phyloP scores from a whole-genome alignment of 2,113 vertebrate genomes.

The Tenrec ecaudatus region DNA sequence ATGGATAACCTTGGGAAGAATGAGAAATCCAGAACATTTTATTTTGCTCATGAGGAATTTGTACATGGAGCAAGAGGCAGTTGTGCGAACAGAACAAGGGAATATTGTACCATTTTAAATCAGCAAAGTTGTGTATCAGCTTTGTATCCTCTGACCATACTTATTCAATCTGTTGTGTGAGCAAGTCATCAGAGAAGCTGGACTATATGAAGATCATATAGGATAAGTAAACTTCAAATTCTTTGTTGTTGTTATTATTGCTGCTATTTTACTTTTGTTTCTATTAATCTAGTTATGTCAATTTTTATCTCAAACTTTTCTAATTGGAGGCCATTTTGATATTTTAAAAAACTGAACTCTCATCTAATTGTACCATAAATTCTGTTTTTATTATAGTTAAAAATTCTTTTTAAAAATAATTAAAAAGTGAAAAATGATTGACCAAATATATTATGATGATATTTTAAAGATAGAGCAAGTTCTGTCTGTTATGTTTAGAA shows the following conservation, averaged over 20 bases:
- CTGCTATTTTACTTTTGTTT: background rate
- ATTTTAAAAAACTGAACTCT: background rate
- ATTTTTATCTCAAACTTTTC: constrained; percentile 1
- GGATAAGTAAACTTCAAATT: background rate
- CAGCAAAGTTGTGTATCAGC: too few species aligned
- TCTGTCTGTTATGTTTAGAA: constrained; percentile 6
- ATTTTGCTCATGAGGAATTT: too few species aligned
- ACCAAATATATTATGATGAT: background rate
- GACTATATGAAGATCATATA: background rate
- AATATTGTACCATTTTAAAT: too few species aligned
- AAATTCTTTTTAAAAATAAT: background rate
- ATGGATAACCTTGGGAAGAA: too few species aligned
- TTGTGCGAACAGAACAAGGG: too few species aligned
- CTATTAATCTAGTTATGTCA: background rate
- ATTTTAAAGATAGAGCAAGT: background rate
- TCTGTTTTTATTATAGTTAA: background rate
- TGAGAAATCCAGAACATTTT: too few species aligned
- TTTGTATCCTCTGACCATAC: too few species aligned
- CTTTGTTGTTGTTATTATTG: background rate
- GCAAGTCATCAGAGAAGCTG: too few species aligned
- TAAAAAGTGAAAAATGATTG: background rate
- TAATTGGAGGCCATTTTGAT: constrained; percentile 27
- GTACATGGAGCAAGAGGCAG: too few species aligned
- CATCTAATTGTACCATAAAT: constrained; percentile 22
- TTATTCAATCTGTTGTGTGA: too few species aligned